Conservation (phyloP, 2,113 vertebrate species). For the Hypanus sabinus region DNA sequence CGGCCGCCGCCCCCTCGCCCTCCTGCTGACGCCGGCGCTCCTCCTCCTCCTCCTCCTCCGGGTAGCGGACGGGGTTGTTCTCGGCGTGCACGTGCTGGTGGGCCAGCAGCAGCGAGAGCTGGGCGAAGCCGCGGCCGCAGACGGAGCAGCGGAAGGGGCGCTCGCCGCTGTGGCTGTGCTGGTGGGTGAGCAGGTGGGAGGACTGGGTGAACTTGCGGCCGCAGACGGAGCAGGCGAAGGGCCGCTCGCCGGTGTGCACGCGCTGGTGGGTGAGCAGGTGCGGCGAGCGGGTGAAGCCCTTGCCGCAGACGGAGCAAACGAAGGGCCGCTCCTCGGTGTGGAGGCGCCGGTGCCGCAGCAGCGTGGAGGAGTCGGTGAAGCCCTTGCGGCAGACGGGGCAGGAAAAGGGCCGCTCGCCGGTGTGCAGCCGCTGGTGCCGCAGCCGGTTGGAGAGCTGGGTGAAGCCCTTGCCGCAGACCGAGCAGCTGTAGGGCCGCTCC, state of each 20-base stretch:
- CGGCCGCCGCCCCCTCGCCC: background rate
- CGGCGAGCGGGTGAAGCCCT: conserved; percentile 20
- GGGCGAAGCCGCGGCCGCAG: background rate
- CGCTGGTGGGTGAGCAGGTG: conserved; percentile 26
- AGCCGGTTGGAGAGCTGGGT: conserved; percentile 6
- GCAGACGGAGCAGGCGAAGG: background rate
- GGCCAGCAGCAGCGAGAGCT: conserved; percentile 4
- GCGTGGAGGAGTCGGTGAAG: conserved; percentile 16
- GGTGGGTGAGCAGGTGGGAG: conserved; percentile 16
- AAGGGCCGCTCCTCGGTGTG: conserved; percentile 22
- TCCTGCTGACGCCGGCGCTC: background rate
- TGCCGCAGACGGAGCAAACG: conserved; percentile 3
- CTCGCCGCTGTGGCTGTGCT: conserved; percentile 23
- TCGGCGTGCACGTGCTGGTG: conserved; percentile 17
- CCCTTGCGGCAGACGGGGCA: conserved; percentile 23
- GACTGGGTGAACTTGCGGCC: conserved; percentile 5
- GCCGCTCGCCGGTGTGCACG: conserved; percentile 3
- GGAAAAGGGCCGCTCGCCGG: conserved; percentile 4
- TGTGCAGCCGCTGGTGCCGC: conserved; percentile 18
- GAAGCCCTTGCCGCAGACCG: conserved; percentile 13
- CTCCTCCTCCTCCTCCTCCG: background rate
- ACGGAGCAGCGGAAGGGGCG: background rate
- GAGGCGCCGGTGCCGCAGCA: background rate
- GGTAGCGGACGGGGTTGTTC: background rate
- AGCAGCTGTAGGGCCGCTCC: conserved; percentile 12